Conservation (phyloP, 2,113 vertebrate genomes). For the Malurus elegans region DNA sequence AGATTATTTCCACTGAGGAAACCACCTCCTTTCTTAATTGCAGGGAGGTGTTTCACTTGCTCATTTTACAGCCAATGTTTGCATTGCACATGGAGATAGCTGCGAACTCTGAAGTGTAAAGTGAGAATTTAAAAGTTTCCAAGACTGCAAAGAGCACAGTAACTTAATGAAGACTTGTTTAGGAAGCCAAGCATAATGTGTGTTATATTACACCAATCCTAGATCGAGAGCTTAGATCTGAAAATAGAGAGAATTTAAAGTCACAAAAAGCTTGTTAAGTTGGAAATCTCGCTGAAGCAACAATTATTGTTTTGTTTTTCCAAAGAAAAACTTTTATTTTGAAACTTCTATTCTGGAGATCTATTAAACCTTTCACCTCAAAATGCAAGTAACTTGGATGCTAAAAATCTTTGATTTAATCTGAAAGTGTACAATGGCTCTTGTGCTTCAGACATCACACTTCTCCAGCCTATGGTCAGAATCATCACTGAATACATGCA, state of each 20-base stretch:
- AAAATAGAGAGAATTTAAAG: conserved; percentile 1
- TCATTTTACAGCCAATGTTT: background rate
- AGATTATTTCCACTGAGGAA: conserved; percentile 34
- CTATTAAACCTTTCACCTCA: background rate
- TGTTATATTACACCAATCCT: background rate
- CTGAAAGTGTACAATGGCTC: background rate
- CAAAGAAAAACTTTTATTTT: background rate
- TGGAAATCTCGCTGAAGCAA: background rate
- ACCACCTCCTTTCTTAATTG: conserved; percentile 34
- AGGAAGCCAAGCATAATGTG: conserved; percentile 3
- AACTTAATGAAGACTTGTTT: background rate
- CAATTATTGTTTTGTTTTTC: background rate
- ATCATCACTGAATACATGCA: background rate
- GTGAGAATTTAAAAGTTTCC: conserved; percentile 1
- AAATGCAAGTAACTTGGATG: background rate
- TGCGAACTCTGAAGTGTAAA: background rate
- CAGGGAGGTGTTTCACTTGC: background rate
- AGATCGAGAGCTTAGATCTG: background rate
- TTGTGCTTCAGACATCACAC: background rate
- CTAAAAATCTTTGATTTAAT: background rate
- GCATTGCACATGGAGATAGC: background rate
- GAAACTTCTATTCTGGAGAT: background rate
- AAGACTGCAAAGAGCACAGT: background rate
- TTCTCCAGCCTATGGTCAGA: background rate
- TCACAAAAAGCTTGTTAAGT: background rate